These are phyloP conservation scores for Eupithecia insigniata DNA, from an alignment of 2,888 invertebrate species.

Conservation along the genomic window DNA sequence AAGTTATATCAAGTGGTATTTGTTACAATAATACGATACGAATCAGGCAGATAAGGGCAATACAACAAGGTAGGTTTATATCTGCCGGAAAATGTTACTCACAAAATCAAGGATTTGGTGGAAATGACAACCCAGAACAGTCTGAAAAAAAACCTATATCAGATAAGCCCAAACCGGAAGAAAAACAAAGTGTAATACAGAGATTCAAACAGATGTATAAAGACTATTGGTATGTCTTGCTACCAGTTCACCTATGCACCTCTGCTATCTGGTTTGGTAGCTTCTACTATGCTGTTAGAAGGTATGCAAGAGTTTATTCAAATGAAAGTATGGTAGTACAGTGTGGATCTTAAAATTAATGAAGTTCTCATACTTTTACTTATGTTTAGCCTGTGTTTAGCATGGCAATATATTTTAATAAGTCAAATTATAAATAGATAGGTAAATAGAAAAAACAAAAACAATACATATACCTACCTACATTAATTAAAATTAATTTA, in stretches of 20 bases:
- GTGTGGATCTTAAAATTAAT: too few species aligned
- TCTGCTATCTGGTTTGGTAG: conserved; percentile 94
- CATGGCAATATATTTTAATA: too few species aligned
- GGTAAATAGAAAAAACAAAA: too few species aligned
- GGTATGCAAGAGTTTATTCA: conserved; percentile 86
- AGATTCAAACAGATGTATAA: conserved; percentile 95
- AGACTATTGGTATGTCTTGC: conserved; percentile 97
- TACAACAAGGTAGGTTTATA: conserved; percentile 48
- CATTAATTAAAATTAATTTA: too few species aligned
- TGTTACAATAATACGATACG: conserved; percentile 54
- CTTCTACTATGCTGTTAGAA: conserved; percentile 93
- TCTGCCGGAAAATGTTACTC: conserved; percentile 55
- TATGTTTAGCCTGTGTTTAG: too few species aligned
- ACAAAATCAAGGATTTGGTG: conserved; percentile 42
- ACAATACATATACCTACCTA: too few species aligned
- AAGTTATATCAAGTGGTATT: conserved; percentile 61
- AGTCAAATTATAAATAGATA: too few species aligned
- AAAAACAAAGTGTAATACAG: conserved; percentile 76
- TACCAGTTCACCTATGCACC: conserved; percentile 96
- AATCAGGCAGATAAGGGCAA: conserved; percentile 46
- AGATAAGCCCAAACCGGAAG: conserved; percentile 45
- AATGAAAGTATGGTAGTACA: too few species aligned
- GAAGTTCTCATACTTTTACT: too few species aligned
- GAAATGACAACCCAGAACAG: conserved; percentile 10
- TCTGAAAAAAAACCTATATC: conserved; percentile 28